These are phyloP conservation scores for Myrmecobius fasciatus DNA, from an alignment of 2,113 vertebrate species.

Conservation along the genomic window DNA sequence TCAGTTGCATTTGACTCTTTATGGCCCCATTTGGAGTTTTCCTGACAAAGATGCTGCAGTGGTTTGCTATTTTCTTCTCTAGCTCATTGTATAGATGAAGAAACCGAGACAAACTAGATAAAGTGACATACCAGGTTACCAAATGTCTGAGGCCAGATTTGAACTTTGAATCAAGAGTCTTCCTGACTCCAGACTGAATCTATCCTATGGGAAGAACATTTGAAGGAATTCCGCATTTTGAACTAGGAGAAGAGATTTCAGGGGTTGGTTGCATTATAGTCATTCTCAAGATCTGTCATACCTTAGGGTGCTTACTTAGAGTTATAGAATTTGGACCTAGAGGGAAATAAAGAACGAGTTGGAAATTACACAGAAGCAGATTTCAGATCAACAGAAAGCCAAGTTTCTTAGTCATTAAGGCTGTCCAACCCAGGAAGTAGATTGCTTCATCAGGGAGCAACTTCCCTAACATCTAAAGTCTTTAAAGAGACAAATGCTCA, in stretches of 20 bases:
- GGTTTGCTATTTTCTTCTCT: background rate
- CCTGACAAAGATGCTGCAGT: background rate
- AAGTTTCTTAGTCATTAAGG: background rate
- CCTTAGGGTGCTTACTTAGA: background rate
- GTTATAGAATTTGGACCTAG: background rate
- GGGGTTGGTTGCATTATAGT: background rate
- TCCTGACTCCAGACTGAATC: background rate
- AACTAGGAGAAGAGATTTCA: background rate
- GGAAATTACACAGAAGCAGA: background rate
- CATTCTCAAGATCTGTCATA: background rate
- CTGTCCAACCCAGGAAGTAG: background rate
- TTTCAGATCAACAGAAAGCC: background rate
- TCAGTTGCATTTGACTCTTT: too few relatives aligned
- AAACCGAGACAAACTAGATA: background rate
- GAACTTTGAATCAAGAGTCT: background rate
- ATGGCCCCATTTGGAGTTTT: background rate
- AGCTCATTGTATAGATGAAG: background rate
- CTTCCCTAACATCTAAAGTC: background rate
- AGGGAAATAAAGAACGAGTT: background rate
- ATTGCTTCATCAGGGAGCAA: background rate
- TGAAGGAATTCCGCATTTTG: background rate
- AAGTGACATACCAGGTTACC: background rate
- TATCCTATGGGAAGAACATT: background rate
- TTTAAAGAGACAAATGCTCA: background rate
- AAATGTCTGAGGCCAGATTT: background rate